Conservation (phyloP, 92 coral and sea anemone genomes). For the Pocillopora grandis region DNA sequence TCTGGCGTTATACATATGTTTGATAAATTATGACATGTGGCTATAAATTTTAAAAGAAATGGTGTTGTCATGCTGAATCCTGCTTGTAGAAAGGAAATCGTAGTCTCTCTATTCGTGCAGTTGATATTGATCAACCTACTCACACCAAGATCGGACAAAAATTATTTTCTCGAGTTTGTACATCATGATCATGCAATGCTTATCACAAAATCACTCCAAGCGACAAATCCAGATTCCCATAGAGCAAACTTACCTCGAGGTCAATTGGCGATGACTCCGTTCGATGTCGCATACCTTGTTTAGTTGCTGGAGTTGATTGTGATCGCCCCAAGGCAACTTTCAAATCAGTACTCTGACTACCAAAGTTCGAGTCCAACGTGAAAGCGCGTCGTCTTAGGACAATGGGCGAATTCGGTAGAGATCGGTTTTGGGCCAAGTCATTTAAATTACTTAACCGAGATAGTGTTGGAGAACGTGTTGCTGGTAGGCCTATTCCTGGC, state of each 20-base stretch:
- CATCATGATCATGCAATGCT: not conserved
- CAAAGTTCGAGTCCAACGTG: not conserved
- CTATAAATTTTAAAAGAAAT: too few species aligned
- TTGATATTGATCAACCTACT: too few species aligned
- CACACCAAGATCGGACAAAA: too few species aligned
- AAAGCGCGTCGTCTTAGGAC: not conserved
- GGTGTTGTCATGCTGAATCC: too few species aligned
- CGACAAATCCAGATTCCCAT: not conserved
- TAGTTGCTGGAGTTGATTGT: conserved; percentile 2
- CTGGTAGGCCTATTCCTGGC: not conserved
- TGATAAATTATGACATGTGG: too few species aligned
- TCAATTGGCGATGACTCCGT: not conserved
- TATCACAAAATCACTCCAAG: not conserved
- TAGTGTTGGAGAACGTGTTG: not conserved
- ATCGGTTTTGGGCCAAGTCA: not conserved
- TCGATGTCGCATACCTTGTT: not conserved
- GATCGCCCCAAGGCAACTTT: conserved; percentile 2
- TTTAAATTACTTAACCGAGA: not conserved
- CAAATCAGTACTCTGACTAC: not conserved
- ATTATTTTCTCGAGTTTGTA: too few species aligned
- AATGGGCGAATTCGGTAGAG: not conserved
- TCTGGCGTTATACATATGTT: too few species aligned
- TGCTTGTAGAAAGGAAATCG: too few species aligned
- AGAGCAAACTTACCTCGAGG: conserved; percentile 2
- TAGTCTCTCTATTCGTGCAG: too few species aligned